Percentiles rank a stretch among this genome's conserved stretches.
Evolutionary conservation across 2,888 invertebrate species (phyloP).

Genomic region (Halocaridina rubra): DNA sequence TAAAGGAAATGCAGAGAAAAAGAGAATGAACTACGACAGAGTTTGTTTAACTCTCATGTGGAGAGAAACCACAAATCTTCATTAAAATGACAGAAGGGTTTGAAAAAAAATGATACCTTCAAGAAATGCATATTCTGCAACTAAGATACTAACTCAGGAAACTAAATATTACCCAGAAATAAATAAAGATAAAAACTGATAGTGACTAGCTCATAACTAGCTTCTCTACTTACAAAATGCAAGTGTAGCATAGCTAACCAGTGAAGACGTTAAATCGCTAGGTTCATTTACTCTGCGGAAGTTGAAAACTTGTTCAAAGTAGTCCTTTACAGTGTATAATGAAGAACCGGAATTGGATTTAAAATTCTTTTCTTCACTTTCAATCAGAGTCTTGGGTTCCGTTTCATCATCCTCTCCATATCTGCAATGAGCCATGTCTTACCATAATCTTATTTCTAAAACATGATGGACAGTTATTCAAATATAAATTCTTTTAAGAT

Average conservation of each 20-base stretch:
- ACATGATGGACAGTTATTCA: neutral
- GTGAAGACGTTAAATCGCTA: constrained; percentile 69
- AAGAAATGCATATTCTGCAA: no score
- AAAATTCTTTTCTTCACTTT: neutral
- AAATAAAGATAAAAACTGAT: neutral
- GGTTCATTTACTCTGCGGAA: constrained; percentile 68
- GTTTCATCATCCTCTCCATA: constrained; percentile 25
- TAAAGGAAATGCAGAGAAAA: no score
- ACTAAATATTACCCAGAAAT: neutral
- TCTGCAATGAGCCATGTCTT: no score
- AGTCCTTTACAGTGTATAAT: constrained; percentile 17
- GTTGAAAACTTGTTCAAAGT: constrained; percentile 69
- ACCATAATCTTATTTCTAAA: no score
- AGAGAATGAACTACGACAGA: no score
- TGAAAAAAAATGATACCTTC: no score
- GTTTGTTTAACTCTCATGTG: no score
- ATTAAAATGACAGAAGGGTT: no score
- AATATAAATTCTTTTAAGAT: no score
- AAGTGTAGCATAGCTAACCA: constrained; percentile 68
- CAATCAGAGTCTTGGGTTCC: neutral
- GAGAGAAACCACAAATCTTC: no score
- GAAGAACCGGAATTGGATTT: neutral
- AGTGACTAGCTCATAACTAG: neutral
- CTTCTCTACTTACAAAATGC: constrained; percentile 63
- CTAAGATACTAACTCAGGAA: no score